Conservation (phyloP, 2,797 vertebrate genomes). For the Melanotaenia boesemani region DNA sequence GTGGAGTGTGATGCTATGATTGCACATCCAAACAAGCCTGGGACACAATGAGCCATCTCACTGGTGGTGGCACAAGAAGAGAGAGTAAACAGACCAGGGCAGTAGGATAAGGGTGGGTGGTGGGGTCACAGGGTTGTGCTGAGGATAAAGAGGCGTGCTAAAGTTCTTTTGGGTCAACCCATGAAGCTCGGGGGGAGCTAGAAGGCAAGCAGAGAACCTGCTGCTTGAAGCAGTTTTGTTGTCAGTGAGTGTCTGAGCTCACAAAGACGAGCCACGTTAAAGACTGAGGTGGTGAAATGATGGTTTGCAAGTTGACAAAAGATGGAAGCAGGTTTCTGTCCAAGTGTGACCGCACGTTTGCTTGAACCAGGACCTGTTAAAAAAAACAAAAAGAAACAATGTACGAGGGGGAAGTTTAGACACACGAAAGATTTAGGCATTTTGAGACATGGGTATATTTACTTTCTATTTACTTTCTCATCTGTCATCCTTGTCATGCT, state of each 20-base stretch:
- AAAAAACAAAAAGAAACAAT: constrained; percentile 2
- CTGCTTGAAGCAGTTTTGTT: constrained; percentile 51
- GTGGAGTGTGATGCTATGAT: constrained; percentile 75
- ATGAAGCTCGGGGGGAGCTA: constrained; percentile 72
- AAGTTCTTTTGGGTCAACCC: constrained; percentile 83
- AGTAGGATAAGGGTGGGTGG: constrained; percentile 48
- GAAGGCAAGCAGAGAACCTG: constrained; percentile 63
- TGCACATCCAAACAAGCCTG: constrained; percentile 81
- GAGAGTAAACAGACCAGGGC: constrained; percentile 43
- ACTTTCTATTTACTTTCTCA: neutral
- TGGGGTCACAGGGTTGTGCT: constrained; percentile 28
- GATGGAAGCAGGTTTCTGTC: constrained; percentile 55
- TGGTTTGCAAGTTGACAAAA: constrained; percentile 21
- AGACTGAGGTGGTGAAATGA: constrained; percentile 47
- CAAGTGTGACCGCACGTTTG: constrained; percentile 55
- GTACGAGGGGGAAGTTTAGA: constrained; percentile 18
- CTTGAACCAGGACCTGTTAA: constrained; percentile 65
- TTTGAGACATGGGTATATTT: neutral
- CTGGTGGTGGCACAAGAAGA: constrained; percentile 51
- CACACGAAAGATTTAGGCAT: neutral
- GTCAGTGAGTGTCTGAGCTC: constrained; percentile 53
- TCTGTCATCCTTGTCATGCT: neutral
- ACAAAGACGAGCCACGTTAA: constrained; percentile 58
- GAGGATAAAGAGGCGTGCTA: constrained; percentile 60
- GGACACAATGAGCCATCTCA: constrained; percentile 80